Conservation (phyloP, 2,797 vertebrate genomes). For the Epinephelus malabaricus region DNA sequence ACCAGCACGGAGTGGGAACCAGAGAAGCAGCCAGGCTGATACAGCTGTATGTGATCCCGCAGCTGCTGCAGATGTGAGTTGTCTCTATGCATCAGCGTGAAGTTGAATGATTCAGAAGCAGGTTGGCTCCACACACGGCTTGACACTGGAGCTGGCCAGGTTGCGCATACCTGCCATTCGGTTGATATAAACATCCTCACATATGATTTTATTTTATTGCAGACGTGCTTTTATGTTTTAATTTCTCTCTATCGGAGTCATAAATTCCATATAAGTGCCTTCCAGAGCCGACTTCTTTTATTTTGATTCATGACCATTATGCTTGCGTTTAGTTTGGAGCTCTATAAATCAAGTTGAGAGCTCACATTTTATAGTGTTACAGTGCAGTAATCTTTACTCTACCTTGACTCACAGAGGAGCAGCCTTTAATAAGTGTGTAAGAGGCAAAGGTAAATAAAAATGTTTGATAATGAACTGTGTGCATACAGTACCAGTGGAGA, state of each 20-base stretch:
- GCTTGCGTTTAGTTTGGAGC: background rate
- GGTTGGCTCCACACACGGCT: background rate
- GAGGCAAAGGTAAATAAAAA: background rate
- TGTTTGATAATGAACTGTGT: too few relatives aligned
- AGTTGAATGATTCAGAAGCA: background rate
- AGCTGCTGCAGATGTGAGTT: conserved; percentile 25
- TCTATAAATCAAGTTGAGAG: background rate
- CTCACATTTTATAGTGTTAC: background rate
- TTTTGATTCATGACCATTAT: background rate
- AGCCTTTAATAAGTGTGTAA: background rate
- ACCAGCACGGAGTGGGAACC: conserved; percentile 1
- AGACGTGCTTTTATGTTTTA: background rate
- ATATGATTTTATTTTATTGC: background rate
- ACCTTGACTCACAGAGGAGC: too few relatives aligned
- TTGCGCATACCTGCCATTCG: background rate
- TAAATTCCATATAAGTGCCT: background rate
- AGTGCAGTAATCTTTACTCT: background rate
- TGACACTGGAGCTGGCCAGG: background rate
- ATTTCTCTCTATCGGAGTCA: background rate
- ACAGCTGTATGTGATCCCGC: conserved; percentile 6
- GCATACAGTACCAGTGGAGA: too few relatives aligned
- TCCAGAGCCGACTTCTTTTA: background rate
- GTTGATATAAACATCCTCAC: conserved; percentile 3
- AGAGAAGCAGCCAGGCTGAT: background rate
- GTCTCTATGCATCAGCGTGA: conserved; percentile 10